Percentiles rank a stretch among this genome's conserved stretches.
phyloP scores from a whole-genome alignment of 1,140 invertebrate species.

The Scaptomyza montana region DNA sequence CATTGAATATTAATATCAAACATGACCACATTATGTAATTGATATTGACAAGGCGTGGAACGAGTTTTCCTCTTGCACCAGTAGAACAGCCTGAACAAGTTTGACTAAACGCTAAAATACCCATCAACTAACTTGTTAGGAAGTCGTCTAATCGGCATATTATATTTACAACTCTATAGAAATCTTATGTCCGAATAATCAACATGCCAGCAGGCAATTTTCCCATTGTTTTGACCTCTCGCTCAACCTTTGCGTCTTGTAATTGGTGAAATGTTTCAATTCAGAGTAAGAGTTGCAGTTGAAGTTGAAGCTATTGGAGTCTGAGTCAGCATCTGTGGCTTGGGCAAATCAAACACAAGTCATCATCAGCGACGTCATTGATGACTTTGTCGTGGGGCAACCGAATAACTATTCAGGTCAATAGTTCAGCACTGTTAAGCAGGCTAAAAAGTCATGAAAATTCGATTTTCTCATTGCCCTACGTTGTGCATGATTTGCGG shows the following conservation, averaged over 20 bases:
- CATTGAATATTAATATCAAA: conserved; percentile 62
- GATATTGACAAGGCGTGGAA: conserved; percentile 59
- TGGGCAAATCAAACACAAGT: conserved; percentile 64
- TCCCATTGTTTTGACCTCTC: conserved; percentile 44
- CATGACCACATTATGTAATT: conserved; percentile 71
- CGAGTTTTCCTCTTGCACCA: conserved; percentile 39
- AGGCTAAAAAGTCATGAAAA: conserved; percentile 51
- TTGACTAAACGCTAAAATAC: conserved; percentile 10
- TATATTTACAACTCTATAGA: conserved; percentile 30
- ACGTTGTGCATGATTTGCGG: conserved; percentile 1
- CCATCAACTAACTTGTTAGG: conserved; percentile 33
- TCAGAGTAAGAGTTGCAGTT: conserved; percentile 26
- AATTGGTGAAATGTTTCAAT: conserved; percentile 78
- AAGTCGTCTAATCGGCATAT: conserved; percentile 45
- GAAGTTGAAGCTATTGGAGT: background rate
- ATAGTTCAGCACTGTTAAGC: conserved; percentile 58
- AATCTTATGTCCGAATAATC: conserved; percentile 20
- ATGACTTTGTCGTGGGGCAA: conserved; percentile 59
- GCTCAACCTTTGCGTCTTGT: conserved; percentile 49
- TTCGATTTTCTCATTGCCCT: conserved; percentile 52
- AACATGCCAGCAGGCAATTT: conserved; percentile 16
- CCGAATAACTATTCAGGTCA: conserved; percentile 65
- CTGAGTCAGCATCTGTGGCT: conserved; percentile 1
- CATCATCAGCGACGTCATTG: conserved; percentile 58
- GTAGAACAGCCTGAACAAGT: conserved; percentile 27